Evolutionary conservation across 1,140 invertebrate genomes (phyloP).

Genomic region (Pseudobourletiella spinata): DNA sequence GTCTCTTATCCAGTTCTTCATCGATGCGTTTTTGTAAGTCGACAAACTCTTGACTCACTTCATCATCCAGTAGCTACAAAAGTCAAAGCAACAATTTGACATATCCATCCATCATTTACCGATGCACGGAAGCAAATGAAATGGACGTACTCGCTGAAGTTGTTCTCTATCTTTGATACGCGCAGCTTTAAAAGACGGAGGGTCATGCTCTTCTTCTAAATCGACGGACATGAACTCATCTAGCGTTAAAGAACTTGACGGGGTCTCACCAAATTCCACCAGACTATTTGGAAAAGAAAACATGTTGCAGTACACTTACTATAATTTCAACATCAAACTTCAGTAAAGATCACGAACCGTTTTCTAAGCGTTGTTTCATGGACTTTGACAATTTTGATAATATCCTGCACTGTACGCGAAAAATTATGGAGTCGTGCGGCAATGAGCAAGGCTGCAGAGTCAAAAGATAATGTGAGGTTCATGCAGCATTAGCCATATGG

Average conservation of each 20-base stretch:
- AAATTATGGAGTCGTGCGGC: conserved; percentile 88
- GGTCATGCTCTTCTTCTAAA: conserved; percentile 92
- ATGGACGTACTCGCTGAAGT: conserved; percentile 53
- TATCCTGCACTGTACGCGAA: conserved; percentile 72
- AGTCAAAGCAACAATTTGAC: neutral
- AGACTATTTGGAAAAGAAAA: conserved; percentile 49
- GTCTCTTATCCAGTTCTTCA: conserved; percentile 29
- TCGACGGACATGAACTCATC: conserved; percentile 97
- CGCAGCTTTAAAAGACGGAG: conserved; percentile 84
- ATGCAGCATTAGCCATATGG: no score
- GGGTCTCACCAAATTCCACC: conserved; percentile 91
- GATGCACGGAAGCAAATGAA: conserved; percentile 25
- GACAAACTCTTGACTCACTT: conserved; percentile 49
- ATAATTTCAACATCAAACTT: neutral
- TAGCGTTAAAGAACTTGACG: conserved; percentile 76
- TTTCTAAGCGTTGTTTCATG: conserved; percentile 88
- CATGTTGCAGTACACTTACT: conserved; percentile 7
- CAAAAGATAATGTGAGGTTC: no score
- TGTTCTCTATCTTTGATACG: conserved; percentile 75
- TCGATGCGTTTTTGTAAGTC: conserved; percentile 49
- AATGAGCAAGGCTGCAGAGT: conserved; percentile 81
- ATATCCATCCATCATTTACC: neutral
- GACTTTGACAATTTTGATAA: conserved; percentile 92
- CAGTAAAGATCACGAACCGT: conserved; percentile 51
- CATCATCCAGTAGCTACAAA: conserved; percentile 25